Evolutionary conservation across 2,888 invertebrate species (phyloP).

Genomic region (Tubulanus polymorphus): DNA sequence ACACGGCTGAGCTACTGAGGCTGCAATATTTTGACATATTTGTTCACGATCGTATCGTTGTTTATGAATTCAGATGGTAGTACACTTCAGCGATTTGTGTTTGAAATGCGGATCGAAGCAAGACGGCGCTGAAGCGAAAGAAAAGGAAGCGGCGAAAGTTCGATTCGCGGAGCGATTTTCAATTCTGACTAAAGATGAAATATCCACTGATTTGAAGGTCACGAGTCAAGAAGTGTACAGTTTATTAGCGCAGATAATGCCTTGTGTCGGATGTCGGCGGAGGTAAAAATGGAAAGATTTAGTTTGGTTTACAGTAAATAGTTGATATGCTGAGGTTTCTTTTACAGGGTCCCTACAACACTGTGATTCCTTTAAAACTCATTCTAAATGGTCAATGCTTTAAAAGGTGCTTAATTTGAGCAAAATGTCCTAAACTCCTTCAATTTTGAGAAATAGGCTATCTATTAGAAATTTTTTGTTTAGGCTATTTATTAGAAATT

Average conservation of each 20-base stretch:
- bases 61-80: constrained; percentile 72
- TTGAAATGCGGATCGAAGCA: constrained; percentile 67
- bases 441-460: neutral
- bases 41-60: constrained; percentile 19
- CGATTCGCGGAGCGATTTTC: constrained; percentile 79
- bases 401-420: too few relatives aligned
- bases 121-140: too few relatives aligned
- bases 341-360: too few relatives aligned
- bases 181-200: constrained; percentile 71
- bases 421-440: too few relatives aligned
- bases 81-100: constrained; percentile 84
- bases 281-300: constrained; percentile 61
- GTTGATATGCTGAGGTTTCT: neutral
- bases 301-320: neutral
- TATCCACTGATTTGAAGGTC: constrained; percentile 76
- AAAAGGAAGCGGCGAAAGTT: constrained; percentile 69
- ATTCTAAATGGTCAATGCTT: too few relatives aligned
- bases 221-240: constrained; percentile 76
- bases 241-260: constrained; percentile 83
- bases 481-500: too few relatives aligned
- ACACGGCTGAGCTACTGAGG: too few relatives aligned
- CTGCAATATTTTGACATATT: neutral
- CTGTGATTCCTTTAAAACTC: too few relatives aligned
- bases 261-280: constrained; percentile 89
- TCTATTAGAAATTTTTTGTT: too few relatives aligned